phyloP scores from a whole-genome alignment of 2,113 vertebrate species.

The Maccullochella peelii region DNA sequence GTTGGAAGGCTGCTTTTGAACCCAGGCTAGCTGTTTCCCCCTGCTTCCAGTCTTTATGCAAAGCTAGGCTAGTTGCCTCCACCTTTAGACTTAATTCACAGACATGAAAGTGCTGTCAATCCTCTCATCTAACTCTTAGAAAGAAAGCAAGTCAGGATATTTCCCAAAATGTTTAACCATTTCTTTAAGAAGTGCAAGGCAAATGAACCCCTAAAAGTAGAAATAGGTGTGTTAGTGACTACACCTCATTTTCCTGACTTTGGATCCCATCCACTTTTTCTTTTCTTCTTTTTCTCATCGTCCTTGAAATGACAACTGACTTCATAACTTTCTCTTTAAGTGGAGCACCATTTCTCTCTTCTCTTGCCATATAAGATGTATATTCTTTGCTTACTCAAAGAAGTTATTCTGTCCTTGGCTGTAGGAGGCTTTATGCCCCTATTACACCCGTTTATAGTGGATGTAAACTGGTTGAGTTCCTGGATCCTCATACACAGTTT shows the following conservation, averaged over 20 bases:
- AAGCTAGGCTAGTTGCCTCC: not conserved
- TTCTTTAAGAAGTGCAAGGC: not conserved
- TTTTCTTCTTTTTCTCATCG: not conserved
- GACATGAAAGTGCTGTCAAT: not conserved
- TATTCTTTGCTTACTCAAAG: constrained; percentile 37
- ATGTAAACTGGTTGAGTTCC: constrained; percentile 43
- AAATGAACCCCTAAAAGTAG: not conserved
- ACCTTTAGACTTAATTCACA: not conserved
- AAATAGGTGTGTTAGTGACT: not conserved
- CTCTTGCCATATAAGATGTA: not conserved
- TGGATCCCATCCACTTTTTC: too few species aligned
- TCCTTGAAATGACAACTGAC: constrained; percentile 7
- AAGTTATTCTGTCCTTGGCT: constrained; percentile 22
- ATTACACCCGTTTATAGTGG: constrained; percentile 47
- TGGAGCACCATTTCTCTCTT: not conserved
- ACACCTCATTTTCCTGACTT: not conserved
- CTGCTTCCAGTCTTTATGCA: not conserved
- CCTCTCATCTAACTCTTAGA: not conserved
- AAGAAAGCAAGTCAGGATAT: too few species aligned
- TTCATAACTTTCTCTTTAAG: constrained; percentile 11
- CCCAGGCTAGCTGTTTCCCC: not conserved
- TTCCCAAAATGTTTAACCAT: not conserved
- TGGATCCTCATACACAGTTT: constrained; percentile 46
- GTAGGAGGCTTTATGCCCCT: constrained; percentile 22
- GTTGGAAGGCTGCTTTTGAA: not conserved